phyloP scores from a whole-genome alignment of 1,140 invertebrate genomes.

The Gerris buenoi region DNA sequence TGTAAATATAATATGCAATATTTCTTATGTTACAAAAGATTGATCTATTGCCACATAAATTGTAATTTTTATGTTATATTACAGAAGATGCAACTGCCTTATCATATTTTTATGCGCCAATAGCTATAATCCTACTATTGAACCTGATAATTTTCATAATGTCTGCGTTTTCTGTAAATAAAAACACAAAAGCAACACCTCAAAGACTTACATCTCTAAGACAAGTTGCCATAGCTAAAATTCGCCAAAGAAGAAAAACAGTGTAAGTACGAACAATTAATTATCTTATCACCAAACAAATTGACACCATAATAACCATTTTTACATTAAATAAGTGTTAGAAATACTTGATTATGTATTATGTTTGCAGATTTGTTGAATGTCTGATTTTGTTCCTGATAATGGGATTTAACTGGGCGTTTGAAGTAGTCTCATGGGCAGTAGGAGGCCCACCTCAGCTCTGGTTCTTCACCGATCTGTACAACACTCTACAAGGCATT shows the following conservation, averaged over 20 bases:
- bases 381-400: slow-evolving; percentile 36
- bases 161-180: slow-evolving; percentile 49
- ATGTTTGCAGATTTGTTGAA: slow-evolving; percentile 13
- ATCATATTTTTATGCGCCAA: slow-evolving; percentile 45
- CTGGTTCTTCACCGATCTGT: slow-evolving; percentile 40
- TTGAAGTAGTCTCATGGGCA: slow-evolving; percentile 37
- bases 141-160: slow-evolving; percentile 39
- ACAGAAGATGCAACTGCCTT: slow-evolving; percentile 39
- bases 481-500: slow-evolving; percentile 29
- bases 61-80: slow-evolving; percentile 18
- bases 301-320: too few relatives aligned
- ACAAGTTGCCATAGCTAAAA: slow-evolving; percentile 37
- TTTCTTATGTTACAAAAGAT: too few relatives aligned
- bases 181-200: slow-evolving; percentile 41
- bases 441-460: slow-evolving; percentile 29
- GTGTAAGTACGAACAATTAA: not conserved
- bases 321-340: too few relatives aligned
- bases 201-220: slow-evolving; percentile 34
- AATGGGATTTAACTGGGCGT: slow-evolving; percentile 39
- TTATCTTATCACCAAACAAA: too few relatives aligned
- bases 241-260: slow-evolving; percentile 9
- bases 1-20: too few relatives aligned
- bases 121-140: slow-evolving; percentile 36
- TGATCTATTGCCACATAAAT: too few relatives aligned
- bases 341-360: too few relatives aligned